These are phyloP conservation scores for Ondatra zibethicus DNA, from an alignment of 2,113 vertebrate genomes.

Conservation along the genomic window DNA sequence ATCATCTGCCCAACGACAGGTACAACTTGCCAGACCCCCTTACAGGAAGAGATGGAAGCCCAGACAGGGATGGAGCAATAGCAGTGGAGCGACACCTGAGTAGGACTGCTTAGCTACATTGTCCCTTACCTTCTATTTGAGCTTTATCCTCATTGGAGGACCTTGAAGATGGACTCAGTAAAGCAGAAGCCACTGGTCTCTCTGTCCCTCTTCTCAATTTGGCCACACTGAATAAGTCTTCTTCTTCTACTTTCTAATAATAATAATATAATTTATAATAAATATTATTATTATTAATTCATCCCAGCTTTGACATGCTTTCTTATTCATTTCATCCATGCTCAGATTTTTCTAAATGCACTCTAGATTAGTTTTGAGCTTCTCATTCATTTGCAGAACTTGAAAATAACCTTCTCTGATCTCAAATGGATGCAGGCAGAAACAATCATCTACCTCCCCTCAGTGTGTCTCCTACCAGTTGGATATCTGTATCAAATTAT, in stretches of 20 bases:
- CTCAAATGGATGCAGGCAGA: neutral
- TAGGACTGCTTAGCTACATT: neutral
- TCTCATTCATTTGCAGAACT: neutral
- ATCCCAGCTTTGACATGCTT: neutral
- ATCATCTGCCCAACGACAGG: neutral
- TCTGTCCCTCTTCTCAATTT: neutral
- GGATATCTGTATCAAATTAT: neutral
- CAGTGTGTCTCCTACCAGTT: neutral
- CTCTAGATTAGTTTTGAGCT: neutral
- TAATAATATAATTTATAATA: neutral
- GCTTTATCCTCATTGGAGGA: neutral
- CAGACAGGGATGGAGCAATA: too few relatives aligned
- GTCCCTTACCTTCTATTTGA: neutral
- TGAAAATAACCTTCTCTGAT: constrained; percentile 15
- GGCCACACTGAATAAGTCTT: neutral
- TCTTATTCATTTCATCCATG: neutral
- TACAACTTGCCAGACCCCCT: neutral
- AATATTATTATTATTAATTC: neutral
- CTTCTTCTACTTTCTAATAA: neutral
- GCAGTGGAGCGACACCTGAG: neutral
- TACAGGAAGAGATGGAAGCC: neutral
- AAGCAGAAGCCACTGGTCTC: neutral
- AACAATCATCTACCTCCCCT: neutral
- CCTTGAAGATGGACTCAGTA: neutral
- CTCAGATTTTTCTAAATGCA: neutral